These are phyloP conservation scores for Rhegmatorhina hoffmannsi DNA, from an alignment of 2,113 vertebrate species.

Conservation along the genomic window DNA sequence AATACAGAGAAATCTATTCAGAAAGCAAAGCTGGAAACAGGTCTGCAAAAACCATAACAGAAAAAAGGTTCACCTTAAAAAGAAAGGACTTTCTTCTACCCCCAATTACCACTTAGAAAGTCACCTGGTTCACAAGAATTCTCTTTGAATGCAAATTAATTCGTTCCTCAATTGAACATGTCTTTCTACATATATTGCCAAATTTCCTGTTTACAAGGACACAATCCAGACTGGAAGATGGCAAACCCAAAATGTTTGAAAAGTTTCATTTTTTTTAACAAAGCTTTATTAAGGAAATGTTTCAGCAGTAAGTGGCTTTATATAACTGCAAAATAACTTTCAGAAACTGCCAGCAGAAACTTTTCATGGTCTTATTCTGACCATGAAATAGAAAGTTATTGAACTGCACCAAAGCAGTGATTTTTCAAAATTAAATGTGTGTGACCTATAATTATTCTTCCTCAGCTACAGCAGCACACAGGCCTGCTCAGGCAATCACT, in stretches of 20 bases:
- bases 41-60: not conserved
- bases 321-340: conserved; percentile 14
- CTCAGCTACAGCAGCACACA: not conserved
- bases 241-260: not conserved
- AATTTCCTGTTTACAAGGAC: not conserved
- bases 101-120: not conserved
- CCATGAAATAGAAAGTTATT: conserved; percentile 6
- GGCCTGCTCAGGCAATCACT: not conserved
- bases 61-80: not conserved
- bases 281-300: not conserved
- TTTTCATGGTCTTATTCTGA: not conserved
- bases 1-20: conserved; percentile 18
- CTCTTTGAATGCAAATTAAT: not conserved
- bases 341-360: not conserved
- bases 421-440: conserved; percentile 41
- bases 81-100: conserved; percentile 8
- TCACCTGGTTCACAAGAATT: conserved; percentile 2
- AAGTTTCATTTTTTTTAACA: not conserved
- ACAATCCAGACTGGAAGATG: not conserved
- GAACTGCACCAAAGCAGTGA: not conserved
- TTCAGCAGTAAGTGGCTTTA: not conserved
- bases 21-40: not conserved
- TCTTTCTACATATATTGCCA: not conserved
- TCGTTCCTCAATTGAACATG: not conserved
- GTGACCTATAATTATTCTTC: conserved; percentile 15